These are phyloP conservation scores for Cephalopholis sonnerati DNA, from an alignment of 2,113 vertebrate genomes.

Conservation along the genomic window DNA sequence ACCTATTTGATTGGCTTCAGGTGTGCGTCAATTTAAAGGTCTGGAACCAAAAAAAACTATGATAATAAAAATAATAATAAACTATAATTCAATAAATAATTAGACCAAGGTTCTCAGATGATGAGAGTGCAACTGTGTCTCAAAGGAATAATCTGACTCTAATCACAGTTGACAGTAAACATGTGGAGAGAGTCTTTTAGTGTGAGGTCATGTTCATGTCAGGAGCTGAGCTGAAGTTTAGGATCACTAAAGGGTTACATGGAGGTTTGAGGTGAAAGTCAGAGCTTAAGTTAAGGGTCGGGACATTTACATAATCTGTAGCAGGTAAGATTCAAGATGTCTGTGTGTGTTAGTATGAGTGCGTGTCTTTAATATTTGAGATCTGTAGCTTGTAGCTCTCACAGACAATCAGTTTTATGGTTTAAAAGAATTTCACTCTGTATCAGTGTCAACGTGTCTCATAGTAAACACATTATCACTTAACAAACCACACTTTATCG, in stretches of 20 bases:
- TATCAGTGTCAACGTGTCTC: background rate
- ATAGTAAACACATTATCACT: background rate
- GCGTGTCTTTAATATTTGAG: background rate
- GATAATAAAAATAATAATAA: too few relatives aligned
- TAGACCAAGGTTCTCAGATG: too few relatives aligned
- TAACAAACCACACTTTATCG: too few relatives aligned
- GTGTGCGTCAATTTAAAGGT: too few relatives aligned
- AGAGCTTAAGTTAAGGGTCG: conserved; percentile 6
- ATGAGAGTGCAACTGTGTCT: background rate
- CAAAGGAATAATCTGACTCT: background rate
- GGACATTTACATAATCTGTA: background rate
- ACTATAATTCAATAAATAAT: too few relatives aligned
- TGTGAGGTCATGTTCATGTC: conserved; percentile 3
- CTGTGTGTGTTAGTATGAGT: background rate
- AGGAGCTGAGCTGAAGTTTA: background rate
- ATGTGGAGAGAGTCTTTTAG: conserved; percentile 11
- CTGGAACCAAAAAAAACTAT: too few relatives aligned
- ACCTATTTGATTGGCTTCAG: too few relatives aligned
- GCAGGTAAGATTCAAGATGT: background rate
- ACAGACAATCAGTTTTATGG: background rate
- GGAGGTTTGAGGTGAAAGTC: background rate
- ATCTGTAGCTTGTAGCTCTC: too few relatives aligned
- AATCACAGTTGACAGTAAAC: conserved; percentile 20
- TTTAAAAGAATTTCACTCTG: background rate
- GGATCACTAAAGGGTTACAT: background rate